Evolutionary conservation across 1,140 invertebrate species (phyloP), one percentile per base, ranked within the genome.

Genomic region (Drosophila eugracilis): DNA sequence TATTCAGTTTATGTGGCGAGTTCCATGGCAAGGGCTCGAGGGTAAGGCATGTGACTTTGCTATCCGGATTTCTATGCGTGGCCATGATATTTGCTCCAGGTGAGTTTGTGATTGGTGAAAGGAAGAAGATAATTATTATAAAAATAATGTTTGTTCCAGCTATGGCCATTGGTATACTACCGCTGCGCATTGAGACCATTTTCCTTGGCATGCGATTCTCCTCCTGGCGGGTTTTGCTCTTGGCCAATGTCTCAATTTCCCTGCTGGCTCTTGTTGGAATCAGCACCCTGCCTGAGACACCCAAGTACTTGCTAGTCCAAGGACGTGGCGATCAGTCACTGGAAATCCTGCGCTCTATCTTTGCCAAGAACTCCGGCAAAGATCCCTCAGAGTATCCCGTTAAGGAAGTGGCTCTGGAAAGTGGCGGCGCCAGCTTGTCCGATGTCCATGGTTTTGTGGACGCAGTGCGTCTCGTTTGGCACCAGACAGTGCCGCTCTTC

Each of bases 231-330:
- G 54, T 95, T 1, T 94, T 94, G 41, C 78, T 95, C 0, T 91
- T 94, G 0, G 53, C 94, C 1, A 92, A 94, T 12, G 93, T 93
- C 0, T 32, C 94, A 0, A 93, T 95, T 1, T 93, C 93, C 24
- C 66, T 95, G 17, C 45, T 93, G 3, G 92, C 93, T 0, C 76
- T 93, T 1, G 14, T 94, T 0, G 91, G 94, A 47, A 77, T 94
- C 0, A 92, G 94, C 5, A 90, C 92, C 6, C 92, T 95, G 5
- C 94, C 95, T 0, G 96, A 97, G 86, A 97, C 95, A 63, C 96
- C 96, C 0, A 96, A 96, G 78, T 97, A 94, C 88, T 91, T 95
- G 9, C 89, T 96, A 4, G 93, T 94, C 0, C 93, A 94, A 88
- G 94, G 95, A 53, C 92, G 92, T 65, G 81, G 92, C 7, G 92